phyloP scores from a whole-genome alignment of 1,140 invertebrate genomes.

The Drosophila melanogaster region DNA sequence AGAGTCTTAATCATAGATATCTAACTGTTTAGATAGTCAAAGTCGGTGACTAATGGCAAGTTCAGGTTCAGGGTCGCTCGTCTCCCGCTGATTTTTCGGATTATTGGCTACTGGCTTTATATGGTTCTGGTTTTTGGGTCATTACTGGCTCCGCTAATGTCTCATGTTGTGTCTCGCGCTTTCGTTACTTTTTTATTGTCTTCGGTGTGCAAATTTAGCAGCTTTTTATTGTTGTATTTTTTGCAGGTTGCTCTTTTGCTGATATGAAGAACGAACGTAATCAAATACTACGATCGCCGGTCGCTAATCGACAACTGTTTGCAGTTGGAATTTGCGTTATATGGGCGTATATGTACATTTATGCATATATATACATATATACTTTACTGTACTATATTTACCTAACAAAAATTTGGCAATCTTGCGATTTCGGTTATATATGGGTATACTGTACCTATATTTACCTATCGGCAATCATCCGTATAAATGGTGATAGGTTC shows the following conservation, averaged over 20 bases:
- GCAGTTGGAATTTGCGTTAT: constrained; percentile 66
- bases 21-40: constrained; percentile 30
- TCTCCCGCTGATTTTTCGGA: constrained; percentile 11
- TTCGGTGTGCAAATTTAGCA: constrained; percentile 22
- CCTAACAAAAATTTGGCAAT: no score
- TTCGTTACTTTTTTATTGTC: not conserved
- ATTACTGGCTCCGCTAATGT: constrained; percentile 24
- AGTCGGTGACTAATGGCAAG: constrained; percentile 32
- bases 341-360: constrained; percentile 1
- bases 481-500: constrained; percentile 31
- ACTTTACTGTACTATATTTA: not conserved
- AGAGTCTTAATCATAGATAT: constrained; percentile 24
- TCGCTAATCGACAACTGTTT: constrained; percentile 70
- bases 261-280: constrained; percentile 60
- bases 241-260: constrained; percentile 29
- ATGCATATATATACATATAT: not conserved
- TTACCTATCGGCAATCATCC: constrained; percentile 7
- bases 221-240: not conserved
- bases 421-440: no score
- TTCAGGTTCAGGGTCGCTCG: constrained; percentile 44
- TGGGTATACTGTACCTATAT: constrained; percentile 1
- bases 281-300: constrained; percentile 62
- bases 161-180: constrained; percentile 14
- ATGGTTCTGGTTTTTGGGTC: constrained; percentile 21
- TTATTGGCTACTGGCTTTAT: constrained; percentile 17